Conservation (phyloP, 2,113 vertebrate genomes). For the Neopipo cinnamomea region DNA sequence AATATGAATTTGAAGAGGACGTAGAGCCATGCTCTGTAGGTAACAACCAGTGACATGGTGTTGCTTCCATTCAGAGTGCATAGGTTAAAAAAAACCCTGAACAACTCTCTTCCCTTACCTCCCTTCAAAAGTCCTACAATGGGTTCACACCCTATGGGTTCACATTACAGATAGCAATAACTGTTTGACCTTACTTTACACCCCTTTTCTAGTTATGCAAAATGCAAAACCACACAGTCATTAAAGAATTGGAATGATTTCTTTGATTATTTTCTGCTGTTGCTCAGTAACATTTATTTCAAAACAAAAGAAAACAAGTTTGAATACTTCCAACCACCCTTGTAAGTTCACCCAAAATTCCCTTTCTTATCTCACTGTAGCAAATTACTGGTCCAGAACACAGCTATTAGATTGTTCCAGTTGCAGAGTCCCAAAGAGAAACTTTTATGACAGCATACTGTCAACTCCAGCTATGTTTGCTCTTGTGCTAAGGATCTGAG, state of each 20-base stretch:
- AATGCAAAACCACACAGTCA: background rate
- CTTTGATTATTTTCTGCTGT: background rate
- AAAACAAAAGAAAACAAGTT: background rate
- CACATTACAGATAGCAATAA: background rate
- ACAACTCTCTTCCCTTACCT: background rate
- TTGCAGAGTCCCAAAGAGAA: background rate
- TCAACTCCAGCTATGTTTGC: background rate
- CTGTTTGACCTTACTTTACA: background rate
- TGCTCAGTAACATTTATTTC: background rate
- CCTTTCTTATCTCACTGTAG: background rate
- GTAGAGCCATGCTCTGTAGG: background rate
- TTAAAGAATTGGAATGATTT: background rate
- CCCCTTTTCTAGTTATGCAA: background rate
- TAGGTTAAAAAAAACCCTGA: background rate
- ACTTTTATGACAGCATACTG: background rate
- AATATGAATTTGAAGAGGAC: background rate
- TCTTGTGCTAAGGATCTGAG: background rate
- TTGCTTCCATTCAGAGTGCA: background rate
- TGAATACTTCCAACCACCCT: background rate
- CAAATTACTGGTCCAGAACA: background rate
- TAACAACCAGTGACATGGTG: background rate
- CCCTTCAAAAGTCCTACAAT: background rate
- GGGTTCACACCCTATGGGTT: background rate
- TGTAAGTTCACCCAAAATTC: background rate
- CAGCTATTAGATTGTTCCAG: background rate